A percentile compares a stretch with the other conserved stretches of the same genome.
phyloP scores from a whole-genome alignment of 1,140 invertebrate species.

The Plectrocnemia conspersa region DNA sequence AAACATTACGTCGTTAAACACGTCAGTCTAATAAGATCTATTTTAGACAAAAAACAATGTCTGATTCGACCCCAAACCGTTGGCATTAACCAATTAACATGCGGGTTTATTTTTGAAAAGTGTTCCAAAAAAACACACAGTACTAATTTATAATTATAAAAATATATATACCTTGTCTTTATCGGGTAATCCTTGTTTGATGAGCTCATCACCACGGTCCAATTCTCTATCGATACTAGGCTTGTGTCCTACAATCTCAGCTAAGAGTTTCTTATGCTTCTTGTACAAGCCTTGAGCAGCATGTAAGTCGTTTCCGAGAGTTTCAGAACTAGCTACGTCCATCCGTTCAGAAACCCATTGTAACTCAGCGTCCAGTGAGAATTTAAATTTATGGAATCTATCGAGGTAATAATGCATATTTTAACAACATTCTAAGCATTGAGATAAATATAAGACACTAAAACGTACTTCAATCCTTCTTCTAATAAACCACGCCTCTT shows the following conservation, averaged over 20 bases:
- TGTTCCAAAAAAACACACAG: no score
- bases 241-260: constrained; percentile 78
- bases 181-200: constrained; percentile 72
- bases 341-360: constrained; percentile 94
- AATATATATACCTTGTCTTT: constrained; percentile 58
- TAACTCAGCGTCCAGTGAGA: constrained; percentile 88
- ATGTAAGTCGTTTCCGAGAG: constrained; percentile 75
- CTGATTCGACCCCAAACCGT: no score
- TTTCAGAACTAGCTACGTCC: constrained; percentile 71
- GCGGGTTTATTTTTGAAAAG: no score
- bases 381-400: constrained; percentile 89
- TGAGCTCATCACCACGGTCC: constrained; percentile 64
- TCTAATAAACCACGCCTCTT: constrained; percentile 74
- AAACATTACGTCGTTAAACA: no score
- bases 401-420: constrained; percentile 34
- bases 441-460: background rate
- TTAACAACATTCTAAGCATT: background rate
- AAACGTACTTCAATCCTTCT: constrained; percentile 66
- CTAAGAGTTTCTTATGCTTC: constrained; percentile 88
- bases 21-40: background rate
- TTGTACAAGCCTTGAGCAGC: constrained; percentile 89
- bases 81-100: no score
- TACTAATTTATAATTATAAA: constrained; percentile 1
- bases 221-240: constrained; percentile 78
- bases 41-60: background rate